These are phyloP conservation scores for Fulica atra DNA, from an alignment of 2,113 vertebrate genomes.

Conservation along the genomic window DNA sequence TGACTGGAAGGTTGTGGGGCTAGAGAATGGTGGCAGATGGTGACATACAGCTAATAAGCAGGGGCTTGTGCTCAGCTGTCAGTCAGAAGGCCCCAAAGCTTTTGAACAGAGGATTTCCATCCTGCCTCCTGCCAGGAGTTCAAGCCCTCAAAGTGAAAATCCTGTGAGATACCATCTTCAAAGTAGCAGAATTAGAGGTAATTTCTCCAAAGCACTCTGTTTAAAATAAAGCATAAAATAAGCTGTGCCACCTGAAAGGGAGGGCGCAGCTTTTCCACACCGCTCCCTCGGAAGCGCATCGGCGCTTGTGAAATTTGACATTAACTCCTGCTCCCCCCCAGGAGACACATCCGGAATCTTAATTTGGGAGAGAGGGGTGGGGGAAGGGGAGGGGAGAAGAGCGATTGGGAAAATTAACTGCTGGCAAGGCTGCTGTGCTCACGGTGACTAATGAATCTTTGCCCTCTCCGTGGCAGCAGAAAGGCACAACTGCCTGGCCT, in stretches of 20 bases:
- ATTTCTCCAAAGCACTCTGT: conserved; percentile 35
- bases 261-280: conserved; percentile 1
- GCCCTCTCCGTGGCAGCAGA: conserved; percentile 25
- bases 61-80: conserved; percentile 62
- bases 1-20: conserved; percentile 31
- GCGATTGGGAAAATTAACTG: conserved; percentile 19
- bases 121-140: conserved; percentile 63
- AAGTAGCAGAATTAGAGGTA: conserved; percentile 55
- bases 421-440: neutral
- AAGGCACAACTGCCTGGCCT: neutral
- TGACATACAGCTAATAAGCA: conserved; percentile 60
- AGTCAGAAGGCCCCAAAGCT: conserved; percentile 55
- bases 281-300: neutral
- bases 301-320: conserved; percentile 26
- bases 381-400: neutral
- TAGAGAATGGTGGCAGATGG: conserved; percentile 59
- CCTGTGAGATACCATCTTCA: conserved; percentile 53
- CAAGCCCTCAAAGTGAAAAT: conserved; percentile 62
- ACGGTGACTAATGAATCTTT: conserved; percentile 1
- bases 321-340: conserved; percentile 1
- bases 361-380: neutral
- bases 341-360: conserved; percentile 42
- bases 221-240: neutral
- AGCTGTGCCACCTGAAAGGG: neutral
- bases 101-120: conserved; percentile 66